Conservation (phyloP, 2,797 vertebrate genomes). For the Glossophaga mutica region DNA sequence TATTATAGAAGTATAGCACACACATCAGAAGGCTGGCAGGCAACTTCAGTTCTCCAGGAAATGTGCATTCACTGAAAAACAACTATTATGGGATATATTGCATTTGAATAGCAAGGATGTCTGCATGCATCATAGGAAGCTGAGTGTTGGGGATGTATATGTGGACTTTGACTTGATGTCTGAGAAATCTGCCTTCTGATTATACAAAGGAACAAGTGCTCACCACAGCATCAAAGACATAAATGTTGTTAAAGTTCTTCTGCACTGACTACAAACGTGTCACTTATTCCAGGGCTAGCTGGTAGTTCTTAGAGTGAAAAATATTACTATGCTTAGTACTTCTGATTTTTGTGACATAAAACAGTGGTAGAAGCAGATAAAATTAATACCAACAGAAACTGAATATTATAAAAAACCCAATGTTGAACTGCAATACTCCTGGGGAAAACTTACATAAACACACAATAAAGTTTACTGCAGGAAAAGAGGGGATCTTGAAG, state of each 20-base stretch:
- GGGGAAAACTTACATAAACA: not conserved
- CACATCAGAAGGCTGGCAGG: not conserved
- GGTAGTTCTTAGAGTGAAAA: not conserved
- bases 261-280: not conserved
- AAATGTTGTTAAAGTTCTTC: not conserved
- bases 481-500: not conserved
- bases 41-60: not conserved
- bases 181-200: not conserved
- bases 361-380: not conserved
- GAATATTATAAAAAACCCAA: not conserved
- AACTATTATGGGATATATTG: constrained; percentile 32
- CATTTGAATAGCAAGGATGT: constrained; percentile 18
- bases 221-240: not conserved
- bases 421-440: not conserved
- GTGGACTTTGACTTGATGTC: not conserved
- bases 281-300: not conserved
- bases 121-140: not conserved
- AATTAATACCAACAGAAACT: not conserved
- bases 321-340: not conserved
- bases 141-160: not conserved
- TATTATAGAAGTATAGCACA: not conserved
- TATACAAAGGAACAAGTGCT: not conserved
- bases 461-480: not conserved
- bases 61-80: constrained; percentile 31
- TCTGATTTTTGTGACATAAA: not conserved